phyloP scores from a whole-genome alignment of 2,888 invertebrate genomes.

The Cryptus armator region DNA sequence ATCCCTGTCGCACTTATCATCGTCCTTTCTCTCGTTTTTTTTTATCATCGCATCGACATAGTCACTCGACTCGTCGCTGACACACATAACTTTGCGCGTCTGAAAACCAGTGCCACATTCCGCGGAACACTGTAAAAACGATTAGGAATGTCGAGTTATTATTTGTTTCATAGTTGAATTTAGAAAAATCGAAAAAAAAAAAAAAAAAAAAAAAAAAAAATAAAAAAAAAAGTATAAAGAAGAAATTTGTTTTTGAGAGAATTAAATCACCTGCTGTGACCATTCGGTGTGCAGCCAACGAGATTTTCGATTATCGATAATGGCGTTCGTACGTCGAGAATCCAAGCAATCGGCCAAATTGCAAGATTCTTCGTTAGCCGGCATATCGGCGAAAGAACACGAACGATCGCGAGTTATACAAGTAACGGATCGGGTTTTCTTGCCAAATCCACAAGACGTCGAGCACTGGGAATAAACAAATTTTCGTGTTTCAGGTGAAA shows the following conservation, averaged over 20 bases:
- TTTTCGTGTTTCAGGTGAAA: neutral
- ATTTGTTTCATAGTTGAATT: slow-evolving; percentile 1
- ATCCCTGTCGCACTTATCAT: slow-evolving; percentile 87
- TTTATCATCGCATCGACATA: slow-evolving; percentile 34
- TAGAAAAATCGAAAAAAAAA: slow-evolving; percentile 22
- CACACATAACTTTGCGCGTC: slow-evolving; percentile 90
- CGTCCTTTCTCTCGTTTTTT: slow-evolving; percentile 78
- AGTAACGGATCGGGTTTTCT: slow-evolving; percentile 87
- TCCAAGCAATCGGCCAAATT: slow-evolving; percentile 86
- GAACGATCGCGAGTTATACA: slow-evolving; percentile 85
- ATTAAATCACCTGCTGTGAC: slow-evolving; percentile 83
- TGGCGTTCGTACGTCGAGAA: slow-evolving; percentile 60
- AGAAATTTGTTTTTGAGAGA: neutral
- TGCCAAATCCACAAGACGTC: slow-evolving; percentile 88
- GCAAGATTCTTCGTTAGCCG: slow-evolving; percentile 87
- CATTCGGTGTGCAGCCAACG: slow-evolving; percentile 88
- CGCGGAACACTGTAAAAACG: slow-evolving; percentile 88
- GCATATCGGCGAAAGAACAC: slow-evolving; percentile 81
- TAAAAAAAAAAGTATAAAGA: slow-evolving; percentile 21
- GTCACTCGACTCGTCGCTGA: slow-evolving; percentile 61
- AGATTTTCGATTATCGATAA: slow-evolving; percentile 67
- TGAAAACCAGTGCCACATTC: slow-evolving; percentile 93
- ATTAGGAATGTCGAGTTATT: slow-evolving; percentile 33
- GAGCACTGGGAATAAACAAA: slow-evolving; percentile 87
- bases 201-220: no score